Evolutionary conservation across 2,888 invertebrate genomes (phyloP).

Genomic region (Hirtodrosophila cameraria): DNA sequence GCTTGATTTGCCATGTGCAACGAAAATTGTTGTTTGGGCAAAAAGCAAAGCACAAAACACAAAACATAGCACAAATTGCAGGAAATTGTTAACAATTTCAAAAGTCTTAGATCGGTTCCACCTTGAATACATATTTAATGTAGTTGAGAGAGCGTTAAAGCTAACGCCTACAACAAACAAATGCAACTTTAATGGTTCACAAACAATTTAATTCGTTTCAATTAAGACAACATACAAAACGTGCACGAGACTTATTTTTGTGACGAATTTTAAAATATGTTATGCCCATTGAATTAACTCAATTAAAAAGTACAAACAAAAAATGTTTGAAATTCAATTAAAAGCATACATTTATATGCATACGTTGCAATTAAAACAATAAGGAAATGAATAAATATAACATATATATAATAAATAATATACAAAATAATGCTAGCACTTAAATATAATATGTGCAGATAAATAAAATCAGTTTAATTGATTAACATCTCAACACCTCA

Average conservation of each 20-base stretch:
- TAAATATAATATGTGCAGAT: too few species aligned
- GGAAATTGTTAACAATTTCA: slow-evolving; percentile 42
- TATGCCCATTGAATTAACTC: neutral
- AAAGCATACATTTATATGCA: too few species aligned
- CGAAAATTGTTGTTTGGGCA: slow-evolving; percentile 38
- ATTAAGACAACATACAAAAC: too few species aligned
- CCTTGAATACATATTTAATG: slow-evolving; percentile 64
- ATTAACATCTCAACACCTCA: too few species aligned
- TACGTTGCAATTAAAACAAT: too few species aligned
- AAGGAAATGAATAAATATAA: too few species aligned
- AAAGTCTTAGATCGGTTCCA: slow-evolving; percentile 53
- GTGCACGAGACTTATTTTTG: neutral
- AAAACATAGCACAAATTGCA: too few species aligned
- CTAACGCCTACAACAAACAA: slow-evolving; percentile 26
- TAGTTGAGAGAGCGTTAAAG: slow-evolving; percentile 29
- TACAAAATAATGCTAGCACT: too few species aligned
- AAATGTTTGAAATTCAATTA: too few species aligned
- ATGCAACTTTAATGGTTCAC: slow-evolving; percentile 28
- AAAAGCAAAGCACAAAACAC: slow-evolving; percentile 52
- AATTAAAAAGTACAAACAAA: too few species aligned
- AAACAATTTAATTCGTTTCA: slow-evolving; percentile 61
- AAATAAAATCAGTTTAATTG: too few species aligned
- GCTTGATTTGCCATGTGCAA: slow-evolving; percentile 57
- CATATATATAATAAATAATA: too few species aligned
- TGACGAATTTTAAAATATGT: neutral